phyloP scores from a whole-genome alignment of 2,113 vertebrate genomes.

The Chionodraco myersi region DNA sequence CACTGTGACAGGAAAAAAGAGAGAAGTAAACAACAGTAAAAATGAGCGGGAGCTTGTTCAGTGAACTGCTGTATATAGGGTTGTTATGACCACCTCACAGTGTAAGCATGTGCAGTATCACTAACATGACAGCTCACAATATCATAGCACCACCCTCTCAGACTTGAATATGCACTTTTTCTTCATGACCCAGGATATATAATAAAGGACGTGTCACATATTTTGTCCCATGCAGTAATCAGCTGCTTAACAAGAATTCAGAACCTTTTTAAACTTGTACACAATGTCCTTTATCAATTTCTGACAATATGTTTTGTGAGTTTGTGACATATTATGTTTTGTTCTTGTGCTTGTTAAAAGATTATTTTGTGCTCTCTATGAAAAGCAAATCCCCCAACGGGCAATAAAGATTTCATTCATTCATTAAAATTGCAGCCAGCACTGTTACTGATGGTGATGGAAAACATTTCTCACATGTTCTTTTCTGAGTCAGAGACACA shows the following conservation, averaged over 20 bases:
- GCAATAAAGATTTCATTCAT: neutral
- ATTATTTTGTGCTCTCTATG: neutral
- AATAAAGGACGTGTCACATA: too few relatives aligned
- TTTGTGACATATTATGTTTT: neutral
- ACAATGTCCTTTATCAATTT: neutral
- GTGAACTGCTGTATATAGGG: neutral
- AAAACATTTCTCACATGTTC: neutral
- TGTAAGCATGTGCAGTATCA: neutral
- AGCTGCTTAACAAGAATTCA: too few relatives aligned
- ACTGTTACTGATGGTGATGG: neutral
- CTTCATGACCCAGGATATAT: too few relatives aligned
- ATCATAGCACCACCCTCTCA: too few relatives aligned
- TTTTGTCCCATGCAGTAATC: too few relatives aligned
- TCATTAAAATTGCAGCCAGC: neutral
- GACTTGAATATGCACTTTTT: too few relatives aligned
- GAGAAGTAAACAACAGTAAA: neutral
- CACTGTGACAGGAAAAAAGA: neutral
- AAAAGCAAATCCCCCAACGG: neutral
- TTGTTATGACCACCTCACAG: neutral
- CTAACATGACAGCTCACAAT: too few relatives aligned
- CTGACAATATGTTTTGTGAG: neutral
- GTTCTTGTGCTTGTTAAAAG: neutral
- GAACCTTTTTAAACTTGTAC: neutral
- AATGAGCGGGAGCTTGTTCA: neutral
- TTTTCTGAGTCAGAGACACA: neutral